Conservation (phyloP, 2,888 invertebrate species). For the Dioctria linearis region DNA sequence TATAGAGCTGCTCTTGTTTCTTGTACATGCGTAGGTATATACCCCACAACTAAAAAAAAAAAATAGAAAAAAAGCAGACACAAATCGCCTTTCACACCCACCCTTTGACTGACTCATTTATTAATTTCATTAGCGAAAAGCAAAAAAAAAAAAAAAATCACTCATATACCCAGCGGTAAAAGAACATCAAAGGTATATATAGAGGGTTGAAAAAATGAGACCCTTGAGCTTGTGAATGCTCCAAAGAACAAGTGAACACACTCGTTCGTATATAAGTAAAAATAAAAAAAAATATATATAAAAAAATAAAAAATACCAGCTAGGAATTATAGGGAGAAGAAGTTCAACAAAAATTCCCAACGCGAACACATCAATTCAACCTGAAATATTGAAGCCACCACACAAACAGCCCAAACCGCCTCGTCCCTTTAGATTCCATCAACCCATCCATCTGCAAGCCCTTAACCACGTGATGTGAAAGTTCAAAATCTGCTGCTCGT, state of each 20-base stretch:
- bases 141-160: slow-evolving; percentile 40
- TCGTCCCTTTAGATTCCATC: slow-evolving; percentile 2
- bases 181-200: slow-evolving; percentile 52
- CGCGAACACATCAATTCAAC: slow-evolving; percentile 54
- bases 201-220: slow-evolving; percentile 44
- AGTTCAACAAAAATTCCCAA: slow-evolving; percentile 42
- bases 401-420: slow-evolving; percentile 27
- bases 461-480: slow-evolving; percentile 54
- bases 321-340: not conserved
- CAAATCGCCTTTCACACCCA: slow-evolving; percentile 52
- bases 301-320: no score
- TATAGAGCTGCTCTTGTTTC: not conserved
- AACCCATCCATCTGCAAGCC: slow-evolving; percentile 42
- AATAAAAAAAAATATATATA: no score
- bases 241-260: slow-evolving; percentile 43
- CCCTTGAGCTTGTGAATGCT: slow-evolving; percentile 48
- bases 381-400: slow-evolving; percentile 53
- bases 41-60: slow-evolving; percentile 8
- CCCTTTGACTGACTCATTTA: slow-evolving; percentile 53
- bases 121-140: slow-evolving; percentile 54
- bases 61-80: no score
- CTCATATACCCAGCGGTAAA: slow-evolving; percentile 36
- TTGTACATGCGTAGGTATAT: not conserved
- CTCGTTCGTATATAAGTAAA: not conserved
- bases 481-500: slow-evolving; percentile 51